Evolutionary conservation across 2,888 invertebrate species (phyloP), one percentile per base, ranked within the genome.

Genomic region (Ormyrus thymus): DNA sequence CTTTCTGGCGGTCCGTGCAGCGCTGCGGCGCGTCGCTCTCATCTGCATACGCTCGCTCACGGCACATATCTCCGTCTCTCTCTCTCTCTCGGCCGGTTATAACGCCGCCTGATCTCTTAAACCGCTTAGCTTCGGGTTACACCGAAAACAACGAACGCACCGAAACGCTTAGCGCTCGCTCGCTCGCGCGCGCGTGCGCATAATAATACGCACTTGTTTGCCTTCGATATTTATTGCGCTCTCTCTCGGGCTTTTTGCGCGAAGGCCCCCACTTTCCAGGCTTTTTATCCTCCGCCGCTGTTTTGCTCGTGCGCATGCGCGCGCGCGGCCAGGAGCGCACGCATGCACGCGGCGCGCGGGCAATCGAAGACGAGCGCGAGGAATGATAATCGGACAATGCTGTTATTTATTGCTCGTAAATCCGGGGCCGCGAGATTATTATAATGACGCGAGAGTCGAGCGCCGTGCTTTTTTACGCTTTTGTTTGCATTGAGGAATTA

Each of bases 101-200:
- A 4, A 15, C 64, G 7, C 13, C 5, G 8, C 10, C 86, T 89
- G 87, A 89, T 89, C 89, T 87, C 86, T 89, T 89, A 90, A 90
- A 87, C 89, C 89, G 88, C 89, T 90, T 90, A 89, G 90, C 87
- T 89, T 90, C 89, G 86, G 87, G 89, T 90, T 90, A 88, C 90
- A 89, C 88, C 89, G 87, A 90, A 89, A 89, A 89, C 89, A 89
- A 76, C 75, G 74, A 66, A 51, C 64, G 50, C 51, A 46, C 46
- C 13, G 56, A 15, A 73, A 86, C 87, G 88, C 86, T 89, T 87
- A 89, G 84, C 84, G 29, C 29, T 29, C 29, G 29, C 29, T 29
- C 29, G 29, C 29, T 29, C 29, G 29, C 29, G 2, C 29, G 29
- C 29, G 83, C 85, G 83, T 51, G 9, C 58, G 56, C 29, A 58